Conservation (phyloP, 2,113 vertebrate genomes). For the Coryphaenoides rupestris region DNA sequence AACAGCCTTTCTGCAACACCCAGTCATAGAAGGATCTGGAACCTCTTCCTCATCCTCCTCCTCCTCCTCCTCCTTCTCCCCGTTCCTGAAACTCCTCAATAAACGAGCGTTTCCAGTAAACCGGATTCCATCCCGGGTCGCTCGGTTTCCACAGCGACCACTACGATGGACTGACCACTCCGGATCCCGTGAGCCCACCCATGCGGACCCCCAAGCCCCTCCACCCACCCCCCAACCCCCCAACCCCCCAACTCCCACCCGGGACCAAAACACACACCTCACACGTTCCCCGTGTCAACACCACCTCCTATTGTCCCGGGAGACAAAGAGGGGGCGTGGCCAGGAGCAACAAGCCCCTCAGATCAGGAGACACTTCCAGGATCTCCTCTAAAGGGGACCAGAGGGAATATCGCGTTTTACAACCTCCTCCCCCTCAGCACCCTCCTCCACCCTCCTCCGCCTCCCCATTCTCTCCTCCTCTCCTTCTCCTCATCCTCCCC, state of each 20-base stretch:
- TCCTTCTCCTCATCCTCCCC: conserved; percentile 11
- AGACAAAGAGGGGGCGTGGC: neutral
- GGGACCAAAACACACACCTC: conserved; percentile 5
- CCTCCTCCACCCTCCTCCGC: too few species aligned
- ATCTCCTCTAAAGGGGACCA: neutral
- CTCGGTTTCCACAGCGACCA: conserved; percentile 68
- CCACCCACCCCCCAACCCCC: too few species aligned
- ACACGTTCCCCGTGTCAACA: neutral
- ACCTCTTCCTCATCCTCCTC: too few species aligned
- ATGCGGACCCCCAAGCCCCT: neutral
- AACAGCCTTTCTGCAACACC: too few species aligned
- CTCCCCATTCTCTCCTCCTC: neutral
- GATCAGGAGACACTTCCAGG: neutral
- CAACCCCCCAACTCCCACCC: neutral
- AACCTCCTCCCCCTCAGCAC: conserved; percentile 1
- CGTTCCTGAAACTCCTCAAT: conserved; percentile 75
- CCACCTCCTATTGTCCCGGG: neutral
- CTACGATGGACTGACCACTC: conserved; percentile 42
- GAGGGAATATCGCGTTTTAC: conserved; percentile 23
- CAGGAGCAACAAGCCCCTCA: neutral
- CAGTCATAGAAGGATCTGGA: too few species aligned
- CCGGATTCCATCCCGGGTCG: conserved; percentile 64
- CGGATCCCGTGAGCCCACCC: conserved; percentile 58
- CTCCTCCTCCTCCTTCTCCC: conserved; percentile 28
- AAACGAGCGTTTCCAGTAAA: conserved; percentile 74